Conservation (phyloP, 2,888 invertebrate genomes). For the Fragum fragum region DNA sequence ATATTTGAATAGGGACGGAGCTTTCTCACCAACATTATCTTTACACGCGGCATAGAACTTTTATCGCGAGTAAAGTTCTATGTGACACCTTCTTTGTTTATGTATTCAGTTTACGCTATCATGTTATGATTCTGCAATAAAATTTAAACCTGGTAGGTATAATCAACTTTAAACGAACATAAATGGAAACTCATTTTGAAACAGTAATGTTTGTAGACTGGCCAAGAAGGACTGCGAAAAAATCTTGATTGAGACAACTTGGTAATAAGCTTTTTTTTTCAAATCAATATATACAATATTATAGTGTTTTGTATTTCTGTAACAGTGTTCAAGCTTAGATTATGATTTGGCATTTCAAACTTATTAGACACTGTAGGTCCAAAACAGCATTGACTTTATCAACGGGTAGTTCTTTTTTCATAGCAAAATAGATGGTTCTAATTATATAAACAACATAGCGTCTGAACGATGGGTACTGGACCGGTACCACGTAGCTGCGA, state of each 20-base stretch:
- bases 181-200: conserved; percentile 45
- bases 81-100: too few relatives aligned
- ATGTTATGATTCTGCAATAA: too few relatives aligned
- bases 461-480: not conserved
- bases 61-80: too few relatives aligned
- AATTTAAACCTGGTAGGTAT: too few relatives aligned
- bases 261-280: conserved; percentile 20
- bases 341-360: conserved; percentile 36
- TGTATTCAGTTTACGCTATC: too few relatives aligned
- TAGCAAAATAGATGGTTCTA: conserved; percentile 40
- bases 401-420: conserved; percentile 43
- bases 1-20: too few relatives aligned
- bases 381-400: conserved; percentile 51
- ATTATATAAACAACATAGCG: conserved; percentile 11
- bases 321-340: conserved; percentile 49
- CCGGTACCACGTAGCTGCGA: too few relatives aligned
- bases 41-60: too few relatives aligned
- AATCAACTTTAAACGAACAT: conserved; percentile 58
- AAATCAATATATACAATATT: not conserved
- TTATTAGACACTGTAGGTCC: conserved; percentile 51
- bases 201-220: conserved; percentile 54
- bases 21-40: too few relatives aligned
- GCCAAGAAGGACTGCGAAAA: conserved; percentile 48
- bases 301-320: conserved; percentile 47
- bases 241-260: conserved; percentile 35